These are phyloP conservation scores for Lottia gigantea DNA, from an alignment of 2,888 invertebrate genomes.

Conservation along the genomic window DNA sequence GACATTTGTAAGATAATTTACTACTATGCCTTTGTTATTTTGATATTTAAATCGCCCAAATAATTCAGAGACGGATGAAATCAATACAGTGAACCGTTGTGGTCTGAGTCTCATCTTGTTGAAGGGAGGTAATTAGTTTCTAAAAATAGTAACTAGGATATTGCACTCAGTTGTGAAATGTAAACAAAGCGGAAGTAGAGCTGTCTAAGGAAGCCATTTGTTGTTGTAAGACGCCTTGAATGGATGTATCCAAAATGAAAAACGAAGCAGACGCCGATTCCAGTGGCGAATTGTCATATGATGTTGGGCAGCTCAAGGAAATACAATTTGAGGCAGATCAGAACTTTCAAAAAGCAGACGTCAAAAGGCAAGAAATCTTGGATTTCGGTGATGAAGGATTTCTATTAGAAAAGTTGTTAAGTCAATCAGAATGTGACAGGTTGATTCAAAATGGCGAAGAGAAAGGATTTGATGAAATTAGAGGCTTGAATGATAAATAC, in stretches of 20 bases:
- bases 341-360: background rate
- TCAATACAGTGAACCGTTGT: too few species aligned
- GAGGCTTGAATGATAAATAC: conserved; percentile 44
- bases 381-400: conserved; percentile 60
- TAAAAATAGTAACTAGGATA: too few species aligned
- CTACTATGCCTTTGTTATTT: too few species aligned
- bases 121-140: too few species aligned
- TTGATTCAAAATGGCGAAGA: conserved; percentile 50
- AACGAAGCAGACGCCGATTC: conserved; percentile 33
- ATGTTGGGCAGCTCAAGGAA: conserved; percentile 22
- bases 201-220: too few species aligned
- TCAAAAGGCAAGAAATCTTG: conserved; percentile 39
- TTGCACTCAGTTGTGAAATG: too few species aligned
- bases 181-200: too few species aligned
- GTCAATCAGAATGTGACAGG: conserved; percentile 43
- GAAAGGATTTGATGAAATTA: conserved; percentile 48
- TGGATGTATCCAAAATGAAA: conserved; percentile 27
- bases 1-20: too few species aligned
- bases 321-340: background rate
- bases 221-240: background rate
- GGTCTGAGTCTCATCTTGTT: too few species aligned
- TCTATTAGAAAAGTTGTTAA: conserved; percentile 45
- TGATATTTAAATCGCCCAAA: too few species aligned
- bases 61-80: too few species aligned
- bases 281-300: conserved; percentile 29